phyloP scores from a whole-genome alignment of 2,888 invertebrate genomes.

The Eristalis intricaria region DNA sequence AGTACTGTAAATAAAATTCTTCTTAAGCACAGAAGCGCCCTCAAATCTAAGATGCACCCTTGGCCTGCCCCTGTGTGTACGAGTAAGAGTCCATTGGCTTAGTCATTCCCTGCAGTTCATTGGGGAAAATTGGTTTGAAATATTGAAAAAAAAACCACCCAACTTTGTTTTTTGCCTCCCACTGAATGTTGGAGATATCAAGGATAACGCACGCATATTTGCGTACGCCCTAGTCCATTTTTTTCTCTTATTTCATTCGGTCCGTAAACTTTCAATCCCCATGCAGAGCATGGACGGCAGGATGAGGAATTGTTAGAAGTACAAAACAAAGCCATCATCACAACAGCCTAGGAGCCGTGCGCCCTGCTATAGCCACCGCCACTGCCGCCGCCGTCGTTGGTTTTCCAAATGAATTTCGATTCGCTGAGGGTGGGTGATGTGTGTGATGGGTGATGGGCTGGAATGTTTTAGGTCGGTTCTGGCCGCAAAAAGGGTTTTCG shows the following conservation, averaged over 20 bases:
- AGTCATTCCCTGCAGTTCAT: slow-evolving; percentile 16
- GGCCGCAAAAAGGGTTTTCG: slow-evolving; percentile 19
- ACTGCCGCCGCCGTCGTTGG: neutral
- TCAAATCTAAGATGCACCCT: neutral
- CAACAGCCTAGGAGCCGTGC: neutral
- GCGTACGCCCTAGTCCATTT: neutral
- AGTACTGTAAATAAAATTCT: too few species aligned
- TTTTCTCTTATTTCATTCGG: slow-evolving; percentile 13
- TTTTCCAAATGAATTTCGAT: slow-evolving; percentile 8
- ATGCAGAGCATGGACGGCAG: neutral
- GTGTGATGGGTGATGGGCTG: neutral
- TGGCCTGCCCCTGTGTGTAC: neutral
- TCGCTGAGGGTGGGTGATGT: neutral
- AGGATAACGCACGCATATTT: slow-evolving; percentile 43
- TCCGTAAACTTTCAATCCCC: slow-evolving; percentile 3
- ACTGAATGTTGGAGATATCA: slow-evolving; percentile 15
- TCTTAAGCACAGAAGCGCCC: neutral
- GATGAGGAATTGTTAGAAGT: neutral
- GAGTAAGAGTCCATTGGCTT: neutral
- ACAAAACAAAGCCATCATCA: slow-evolving; percentile 22
- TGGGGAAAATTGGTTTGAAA: slow-evolving; percentile 17
- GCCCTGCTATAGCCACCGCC: neutral
- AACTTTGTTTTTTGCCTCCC: neutral
- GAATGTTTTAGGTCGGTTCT: slow-evolving; percentile 14
- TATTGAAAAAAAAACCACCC: slow-evolving; percentile 5